phyloP scores from a whole-genome alignment of 1,140 invertebrate species.

The Meloidogyne chitwoodi region DNA sequence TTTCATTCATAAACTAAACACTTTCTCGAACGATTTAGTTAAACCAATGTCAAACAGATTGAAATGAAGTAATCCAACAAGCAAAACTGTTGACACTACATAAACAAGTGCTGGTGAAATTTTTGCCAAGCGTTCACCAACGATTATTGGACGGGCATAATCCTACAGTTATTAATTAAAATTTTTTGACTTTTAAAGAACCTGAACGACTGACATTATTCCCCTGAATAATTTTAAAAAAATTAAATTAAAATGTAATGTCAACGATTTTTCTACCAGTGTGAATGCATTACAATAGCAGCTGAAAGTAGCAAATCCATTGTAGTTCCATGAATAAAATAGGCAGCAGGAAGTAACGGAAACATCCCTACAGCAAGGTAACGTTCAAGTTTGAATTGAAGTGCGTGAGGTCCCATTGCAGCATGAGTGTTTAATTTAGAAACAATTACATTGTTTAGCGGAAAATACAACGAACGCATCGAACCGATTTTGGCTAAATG shows the following conservation, averaged over 20 bases:
- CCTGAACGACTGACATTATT: conserved; percentile 41
- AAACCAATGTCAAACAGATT: conserved; percentile 60
- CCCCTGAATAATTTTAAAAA: conserved; percentile 47
- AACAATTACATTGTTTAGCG: background rate
- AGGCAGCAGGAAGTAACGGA: conserved; percentile 52
- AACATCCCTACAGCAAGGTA: conserved; percentile 47
- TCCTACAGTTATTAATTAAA: conserved; percentile 26
- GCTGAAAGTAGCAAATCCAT: conserved; percentile 53
- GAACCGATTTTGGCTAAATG: background rate
- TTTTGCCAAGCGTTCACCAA: conserved; percentile 52
- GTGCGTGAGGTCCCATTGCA: conserved; percentile 11
- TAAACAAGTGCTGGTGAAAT: conserved; percentile 37
- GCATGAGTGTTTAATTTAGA: background rate
- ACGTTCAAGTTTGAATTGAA: conserved; percentile 50
- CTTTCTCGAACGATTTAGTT: conserved; percentile 58
- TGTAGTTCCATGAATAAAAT: conserved; percentile 54
- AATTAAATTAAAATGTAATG: background rate
- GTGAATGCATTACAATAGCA: conserved; percentile 53
- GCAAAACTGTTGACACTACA: conserved; percentile 41
- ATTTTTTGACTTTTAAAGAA: background rate
- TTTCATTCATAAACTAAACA: conserved; percentile 48
- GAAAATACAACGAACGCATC: background rate
- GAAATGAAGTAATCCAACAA: conserved; percentile 54
- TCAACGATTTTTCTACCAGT: conserved; percentile 45
- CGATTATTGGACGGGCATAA: conserved; percentile 56